These are phyloP conservation scores for Gari tellinella DNA, from an alignment of 2,888 invertebrate genomes.

Conservation along the genomic window DNA sequence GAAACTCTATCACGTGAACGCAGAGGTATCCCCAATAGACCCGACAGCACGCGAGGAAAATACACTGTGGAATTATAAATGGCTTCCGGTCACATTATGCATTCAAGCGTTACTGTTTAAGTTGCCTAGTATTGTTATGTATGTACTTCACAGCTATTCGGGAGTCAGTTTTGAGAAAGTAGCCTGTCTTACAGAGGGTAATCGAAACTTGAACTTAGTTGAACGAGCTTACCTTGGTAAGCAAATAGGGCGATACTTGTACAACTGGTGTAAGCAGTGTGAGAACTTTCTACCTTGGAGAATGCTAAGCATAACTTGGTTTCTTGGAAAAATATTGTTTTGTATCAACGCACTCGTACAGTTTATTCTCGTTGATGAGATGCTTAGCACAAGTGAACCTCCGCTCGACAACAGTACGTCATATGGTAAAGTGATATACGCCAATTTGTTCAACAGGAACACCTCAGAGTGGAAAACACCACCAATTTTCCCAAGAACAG, in stretches of 20 bases:
- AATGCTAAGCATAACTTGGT: constrained; percentile 37
- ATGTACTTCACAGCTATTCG: too few species aligned
- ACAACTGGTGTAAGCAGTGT: too few species aligned
- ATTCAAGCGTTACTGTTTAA: constrained; percentile 57
- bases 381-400: constrained; percentile 30
- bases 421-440: constrained; percentile 47
- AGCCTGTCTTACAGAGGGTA: constrained; percentile 37
- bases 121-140: constrained; percentile 39
- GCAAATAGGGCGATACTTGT: constrained; percentile 50
- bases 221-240: constrained; percentile 41
- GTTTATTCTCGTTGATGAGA: constrained; percentile 27
- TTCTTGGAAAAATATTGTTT: constrained; percentile 45
- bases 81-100: constrained; percentile 47
- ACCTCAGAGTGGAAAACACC: constrained; percentile 31
- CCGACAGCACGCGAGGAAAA: too few species aligned
- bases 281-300: constrained; percentile 51
- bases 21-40: neutral
- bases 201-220: constrained; percentile 24
- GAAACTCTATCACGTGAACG: constrained; percentile 1
- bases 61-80: constrained; percentile 42
- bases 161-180: constrained; percentile 53
- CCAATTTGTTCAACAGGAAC: constrained; percentile 37
- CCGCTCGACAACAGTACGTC: constrained; percentile 47
- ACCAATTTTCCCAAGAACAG: constrained; percentile 25
- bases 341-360: constrained; percentile 46